Evolutionary conservation across 2,888 invertebrate genomes (phyloP).

Genomic region (Oscheius sp.): DNA sequence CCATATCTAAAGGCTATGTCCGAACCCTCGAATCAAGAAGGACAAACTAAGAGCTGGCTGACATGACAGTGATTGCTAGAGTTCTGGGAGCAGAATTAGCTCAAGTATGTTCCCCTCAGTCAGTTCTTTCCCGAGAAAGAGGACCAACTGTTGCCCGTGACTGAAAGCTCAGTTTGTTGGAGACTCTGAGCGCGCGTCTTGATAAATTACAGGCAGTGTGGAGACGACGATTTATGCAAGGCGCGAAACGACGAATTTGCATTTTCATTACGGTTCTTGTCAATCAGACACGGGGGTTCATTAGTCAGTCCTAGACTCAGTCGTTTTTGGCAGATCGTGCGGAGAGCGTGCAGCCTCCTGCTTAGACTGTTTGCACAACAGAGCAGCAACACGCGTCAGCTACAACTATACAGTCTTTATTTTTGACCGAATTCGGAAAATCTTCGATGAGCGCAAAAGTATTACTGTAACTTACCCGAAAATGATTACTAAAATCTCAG

Average conservation of each 20-base stretch:
- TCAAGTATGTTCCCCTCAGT: not conserved
- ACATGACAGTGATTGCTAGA: too few relatives aligned
- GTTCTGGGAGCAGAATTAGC: too few relatives aligned
- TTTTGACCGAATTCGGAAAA: conserved; percentile 4
- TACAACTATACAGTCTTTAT: conserved; percentile 41
- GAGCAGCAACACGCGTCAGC: conserved; percentile 30
- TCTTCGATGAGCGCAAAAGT: conserved; percentile 25
- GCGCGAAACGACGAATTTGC: conserved; percentile 36
- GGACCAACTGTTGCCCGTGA: not conserved
- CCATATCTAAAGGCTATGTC: too few relatives aligned
- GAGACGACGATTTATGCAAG: conserved; percentile 24
- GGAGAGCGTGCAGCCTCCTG: conserved; percentile 25
- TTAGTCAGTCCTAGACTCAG: not conserved
- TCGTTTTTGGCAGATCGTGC: conserved; percentile 33
- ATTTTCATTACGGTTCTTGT: conserved; percentile 34
- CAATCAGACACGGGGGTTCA: conserved; percentile 16
- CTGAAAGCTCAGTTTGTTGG: not conserved
- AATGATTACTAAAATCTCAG: not conserved
- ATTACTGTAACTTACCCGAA: conserved; percentile 29
- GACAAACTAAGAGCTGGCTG: too few relatives aligned
- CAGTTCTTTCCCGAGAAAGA: not conserved
- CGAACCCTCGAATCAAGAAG: too few relatives aligned
- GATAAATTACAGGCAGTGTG: conserved; percentile 36
- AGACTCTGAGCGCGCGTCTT: conserved; percentile 7
- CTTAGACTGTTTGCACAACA: conserved; percentile 32